Base-by-base conservation (phyloP, 2,888 invertebrate genomes). In the Onthophagus sagittarius region DNA sequence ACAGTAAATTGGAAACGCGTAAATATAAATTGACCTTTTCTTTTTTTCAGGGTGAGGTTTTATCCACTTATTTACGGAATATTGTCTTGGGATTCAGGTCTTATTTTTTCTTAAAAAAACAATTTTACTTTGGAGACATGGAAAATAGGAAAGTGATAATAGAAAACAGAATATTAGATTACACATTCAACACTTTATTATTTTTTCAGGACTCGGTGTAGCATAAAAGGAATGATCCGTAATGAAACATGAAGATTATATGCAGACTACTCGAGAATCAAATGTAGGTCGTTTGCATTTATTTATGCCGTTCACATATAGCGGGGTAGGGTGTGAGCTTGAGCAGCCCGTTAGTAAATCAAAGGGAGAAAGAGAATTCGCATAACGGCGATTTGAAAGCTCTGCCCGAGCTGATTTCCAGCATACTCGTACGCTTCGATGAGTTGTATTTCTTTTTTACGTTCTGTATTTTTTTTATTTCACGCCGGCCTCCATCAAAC, bases 21-120 rank as follows among this genome's bases (percentile, higher is more conserved):
- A 67, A 67, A 67, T 67, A 67, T 67, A 67, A 67, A 67, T 67
- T 67, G 67, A 31, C 67, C 67, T 31, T 23, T 67, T 67, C 11
- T 53, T 53, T 53, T 7, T 53, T 7, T 53, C 11, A 7, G 11
- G 39, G 11, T 53, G 39, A 53, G 11, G 11, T 53, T 7, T n/a
- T 53, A 53, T 53, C 11, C 11, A 53, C 11, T 53, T 53, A 53
- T 53, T 53, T 53, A 9, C 7, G 39, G 11, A 53, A 53, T 23
- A 23, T 23, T 23, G 23, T 23, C 23, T 23, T 23, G 23, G 23
- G 23, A 23, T 23, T 23, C 23, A 23, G 23, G 23, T 23, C 23
- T 23, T 23, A 23, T 23, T 23, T 23, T 23, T 23, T 2, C 2
- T 23, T 2, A 23, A 23, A 23, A 23, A 23, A 23, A 23, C 23